Conservation (phyloP, 2,113 vertebrate species). For the Calonectris borealis region DNA sequence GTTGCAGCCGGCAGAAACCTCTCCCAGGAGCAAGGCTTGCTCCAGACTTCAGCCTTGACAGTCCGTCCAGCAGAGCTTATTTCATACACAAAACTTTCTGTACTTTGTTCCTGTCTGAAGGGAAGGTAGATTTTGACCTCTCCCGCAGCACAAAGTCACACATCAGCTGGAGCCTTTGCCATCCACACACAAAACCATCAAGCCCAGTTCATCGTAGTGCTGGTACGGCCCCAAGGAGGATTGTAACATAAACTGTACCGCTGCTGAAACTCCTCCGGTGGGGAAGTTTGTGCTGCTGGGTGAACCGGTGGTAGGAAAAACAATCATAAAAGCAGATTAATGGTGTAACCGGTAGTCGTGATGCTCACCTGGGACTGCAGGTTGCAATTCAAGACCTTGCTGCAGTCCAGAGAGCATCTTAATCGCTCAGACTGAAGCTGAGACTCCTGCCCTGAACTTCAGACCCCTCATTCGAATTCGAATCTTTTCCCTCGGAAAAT, state of each 20-base stretch:
- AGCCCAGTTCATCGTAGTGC: not conserved
- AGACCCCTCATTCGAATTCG: not conserved
- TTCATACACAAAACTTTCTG: not conserved
- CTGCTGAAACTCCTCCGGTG: not conserved
- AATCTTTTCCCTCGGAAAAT: conserved; percentile 15
- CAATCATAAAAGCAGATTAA: not conserved
- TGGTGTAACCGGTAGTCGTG: accelerated
- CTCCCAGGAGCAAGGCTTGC: not conserved
- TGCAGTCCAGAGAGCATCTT: not conserved
- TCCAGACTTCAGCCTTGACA: not conserved
- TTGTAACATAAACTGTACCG: not conserved
- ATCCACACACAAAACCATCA: not conserved
- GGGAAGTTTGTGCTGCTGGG: not conserved
- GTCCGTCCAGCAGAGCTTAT: not conserved
- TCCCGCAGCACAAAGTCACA: not conserved
- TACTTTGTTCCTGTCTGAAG: not conserved
- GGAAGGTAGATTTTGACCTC: not conserved
- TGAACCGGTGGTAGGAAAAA: not conserved
- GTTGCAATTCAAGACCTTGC: not conserved
- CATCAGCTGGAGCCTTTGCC: not conserved
- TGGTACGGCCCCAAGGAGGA: not conserved
- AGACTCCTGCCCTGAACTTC: not conserved
- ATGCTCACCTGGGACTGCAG: not conserved
- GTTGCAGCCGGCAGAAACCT: not conserved
- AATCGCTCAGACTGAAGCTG: not conserved